Evolutionary conservation across 1,140 invertebrate species (phyloP), one percentile per base, ranked within the genome.

Genomic region (Plodia interpunctella): DNA sequence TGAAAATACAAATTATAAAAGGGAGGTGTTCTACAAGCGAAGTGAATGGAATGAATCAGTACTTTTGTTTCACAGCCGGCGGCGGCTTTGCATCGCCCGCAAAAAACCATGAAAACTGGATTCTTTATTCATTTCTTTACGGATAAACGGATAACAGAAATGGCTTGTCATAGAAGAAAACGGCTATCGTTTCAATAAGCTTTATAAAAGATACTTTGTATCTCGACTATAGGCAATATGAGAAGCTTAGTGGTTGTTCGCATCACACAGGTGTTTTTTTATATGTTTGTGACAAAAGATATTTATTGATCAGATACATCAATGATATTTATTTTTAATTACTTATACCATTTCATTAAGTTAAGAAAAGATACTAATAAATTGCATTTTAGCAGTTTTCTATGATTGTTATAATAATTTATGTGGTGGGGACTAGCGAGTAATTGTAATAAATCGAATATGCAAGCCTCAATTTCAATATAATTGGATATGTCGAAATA

Each of bases 131-230:
- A 5, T 10, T 44, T 44, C 15, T 44, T 15, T 44, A 44, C 38
- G 38, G 13, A 44, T 44, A 44, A 44, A 44, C 38, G 38, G 38
- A 44, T 44, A 44, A 44, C 38, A 44, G 38, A 44, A 44, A 44
- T 44, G 38, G 38, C 38, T n/a, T 44, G 38, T 15, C 38, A n/a
- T 44, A 17, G 38, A 44, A 44, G 38, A 44, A 44, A 44, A 15
- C 38, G 13, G 38, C 13, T 17, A 44, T 44, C n/a, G 38, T 44
- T 44, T 44, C 1, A 44, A 44, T n/a, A n/a, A 15, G 38, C 38
- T 44, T 44, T 15, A 44, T 44, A 17, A 44, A 44, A 13, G 38
- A 44, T 44, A 44, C 9, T n/a, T 15, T 17, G 15, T 44, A 44
- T 44, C 38, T 35, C 10, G 32, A 25, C 1, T 5, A 35, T 2